A percentile compares a stretch with the other conserved stretches of the same genome.
phyloP scores from a whole-genome alignment of 2,888 invertebrate genomes.

The Timema cristinae region DNA sequence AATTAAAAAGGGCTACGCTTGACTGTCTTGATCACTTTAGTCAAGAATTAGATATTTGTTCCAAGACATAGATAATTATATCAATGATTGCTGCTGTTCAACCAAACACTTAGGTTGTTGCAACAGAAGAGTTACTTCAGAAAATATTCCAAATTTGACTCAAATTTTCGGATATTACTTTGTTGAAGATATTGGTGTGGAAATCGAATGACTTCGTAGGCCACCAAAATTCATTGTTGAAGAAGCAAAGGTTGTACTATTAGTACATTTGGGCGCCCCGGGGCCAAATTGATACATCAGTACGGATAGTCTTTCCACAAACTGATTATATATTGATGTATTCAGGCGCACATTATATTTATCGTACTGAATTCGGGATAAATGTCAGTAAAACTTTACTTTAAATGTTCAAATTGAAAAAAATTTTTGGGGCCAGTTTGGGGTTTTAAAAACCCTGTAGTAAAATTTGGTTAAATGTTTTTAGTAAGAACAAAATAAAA shows the following conservation, averaged over 20 bases:
- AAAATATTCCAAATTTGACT: neutral
- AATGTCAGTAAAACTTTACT: no score
- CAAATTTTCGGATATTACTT: neutral
- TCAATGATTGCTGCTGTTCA: neutral
- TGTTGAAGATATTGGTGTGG: neutral
- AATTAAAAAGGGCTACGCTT: neutral
- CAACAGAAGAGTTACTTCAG: slow-evolving; percentile 1
- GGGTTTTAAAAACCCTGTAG: no score
- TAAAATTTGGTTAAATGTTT: no score
- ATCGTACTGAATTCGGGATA: no score
- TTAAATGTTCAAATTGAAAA: no score
- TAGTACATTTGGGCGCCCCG: no score
- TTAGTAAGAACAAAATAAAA: no score
- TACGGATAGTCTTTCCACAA: no score
- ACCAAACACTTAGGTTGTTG: slow-evolving; percentile 5
- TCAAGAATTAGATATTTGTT: slow-evolving; percentile 28
- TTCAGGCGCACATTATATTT: no score
- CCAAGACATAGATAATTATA: neutral
- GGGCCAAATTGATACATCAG: no score
- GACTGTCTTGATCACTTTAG: neutral
- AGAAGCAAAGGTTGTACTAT: neutral
- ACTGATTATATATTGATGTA: no score
- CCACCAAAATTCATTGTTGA: neutral
- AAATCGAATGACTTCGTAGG: neutral
- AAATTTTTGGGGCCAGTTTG: no score